Evolutionary conservation across 2,888 invertebrate genomes (phyloP).

Genomic region (Pammene fasciana): DNA sequence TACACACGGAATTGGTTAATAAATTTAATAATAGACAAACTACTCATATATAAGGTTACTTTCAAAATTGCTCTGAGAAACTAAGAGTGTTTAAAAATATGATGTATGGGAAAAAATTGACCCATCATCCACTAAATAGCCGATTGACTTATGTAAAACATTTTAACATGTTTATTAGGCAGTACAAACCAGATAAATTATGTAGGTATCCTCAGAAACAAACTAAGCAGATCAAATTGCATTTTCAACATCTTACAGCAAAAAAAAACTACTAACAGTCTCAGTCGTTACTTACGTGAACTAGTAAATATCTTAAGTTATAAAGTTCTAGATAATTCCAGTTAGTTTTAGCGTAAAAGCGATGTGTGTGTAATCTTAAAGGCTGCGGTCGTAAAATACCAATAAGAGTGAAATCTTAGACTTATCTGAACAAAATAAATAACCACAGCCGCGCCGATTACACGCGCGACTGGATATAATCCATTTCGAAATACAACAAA

Average conservation of each 20-base stretch:
- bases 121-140: too few species aligned
- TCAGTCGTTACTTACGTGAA: constrained; percentile 20
- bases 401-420: constrained; percentile 46
- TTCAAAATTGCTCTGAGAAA: too few species aligned
- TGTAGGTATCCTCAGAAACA: too few species aligned
- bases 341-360: constrained; percentile 9
- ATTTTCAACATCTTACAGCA: neutral
- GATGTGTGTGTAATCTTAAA: constrained; percentile 15
- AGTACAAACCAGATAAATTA: too few species aligned
- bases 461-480: constrained; percentile 46
- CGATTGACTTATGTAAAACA: too few species aligned
- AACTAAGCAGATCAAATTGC: too few species aligned
- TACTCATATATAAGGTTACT: too few species aligned
- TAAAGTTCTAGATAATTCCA: constrained; percentile 12
- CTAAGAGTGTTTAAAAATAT: too few species aligned
- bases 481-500: constrained; percentile 57
- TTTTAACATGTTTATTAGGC: too few species aligned
- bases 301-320: constrained; percentile 12
- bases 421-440: constrained; percentile 40
- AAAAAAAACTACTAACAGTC: neutral
- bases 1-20: too few species aligned
- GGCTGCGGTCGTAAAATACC: constrained; percentile 31
- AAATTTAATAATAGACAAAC: too few species aligned
- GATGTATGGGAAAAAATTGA: too few species aligned
- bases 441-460: constrained; percentile 41